Base-by-base conservation (phyloP, 2,797 vertebrate species). In the Protosalanx chinensis region DNA sequence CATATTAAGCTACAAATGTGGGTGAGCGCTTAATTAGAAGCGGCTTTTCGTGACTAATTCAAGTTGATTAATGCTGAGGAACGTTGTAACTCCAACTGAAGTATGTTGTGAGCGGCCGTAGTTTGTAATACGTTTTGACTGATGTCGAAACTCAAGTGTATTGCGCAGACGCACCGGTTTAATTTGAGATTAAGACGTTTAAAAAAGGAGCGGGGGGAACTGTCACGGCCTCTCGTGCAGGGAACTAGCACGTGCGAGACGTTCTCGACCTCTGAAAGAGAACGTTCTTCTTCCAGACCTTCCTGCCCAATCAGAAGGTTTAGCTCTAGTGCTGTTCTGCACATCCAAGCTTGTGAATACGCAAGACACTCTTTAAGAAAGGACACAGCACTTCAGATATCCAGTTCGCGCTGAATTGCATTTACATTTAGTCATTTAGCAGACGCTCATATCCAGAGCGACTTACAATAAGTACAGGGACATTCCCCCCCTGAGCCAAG, bases 1-100 rank as follows among this genome's bases (percentile, higher is more conserved):
- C 76, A 72, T 74, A 85, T 88, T 86, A 80, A 81, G 78, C 63
- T 78, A 81, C 67, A 85, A 86, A 84, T 84, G 68, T 79, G 74
- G 78, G 78, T 79, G 53, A 60, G 8, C 33, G 61, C 68, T 73
- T 84, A 85, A 83, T 86, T 82, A 85, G 71, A 85, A 73, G 76
- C 79, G 85, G 59, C 76, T 81, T 74, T 85, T 83, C 80, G 76
- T 60, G 77, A 77, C 78, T 75, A 81, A 82, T 81, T 82, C 64
- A 71, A 76, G 71, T 78, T 78, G 75, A 84, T 80, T 75, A 71
- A 74, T 65, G 66, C 67, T 33, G 74, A 13, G 49, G 71, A 73
- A 76, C 75, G 53, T 64, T 74, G 49, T 73, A 71, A 76, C 76
- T 68, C 61, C 53, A 62, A 62, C 56, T 77, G 61, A 76, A 76